These are phyloP conservation scores for Nanorana parkeri DNA, from an alignment of 2,113 vertebrate species.

Conservation along the genomic window DNA sequence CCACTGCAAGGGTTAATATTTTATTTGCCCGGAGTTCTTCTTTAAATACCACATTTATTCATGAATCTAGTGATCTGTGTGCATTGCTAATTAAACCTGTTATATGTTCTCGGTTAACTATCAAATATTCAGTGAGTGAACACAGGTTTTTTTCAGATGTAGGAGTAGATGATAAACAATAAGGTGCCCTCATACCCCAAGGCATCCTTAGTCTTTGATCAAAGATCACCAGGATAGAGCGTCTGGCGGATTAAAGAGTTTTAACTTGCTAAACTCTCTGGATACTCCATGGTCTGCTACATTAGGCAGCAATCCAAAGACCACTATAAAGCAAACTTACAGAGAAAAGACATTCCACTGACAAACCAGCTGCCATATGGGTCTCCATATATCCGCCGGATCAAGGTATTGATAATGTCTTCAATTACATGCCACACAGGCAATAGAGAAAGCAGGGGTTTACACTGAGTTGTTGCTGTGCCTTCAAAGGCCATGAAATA, in stretches of 20 bases:
- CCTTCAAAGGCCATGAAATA: constrained; percentile 6
- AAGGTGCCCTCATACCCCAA: constrained; percentile 25
- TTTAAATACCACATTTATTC: too few relatives aligned
- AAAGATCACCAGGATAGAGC: constrained; percentile 40
- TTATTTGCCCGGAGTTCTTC: too few relatives aligned
- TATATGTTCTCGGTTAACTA: too few relatives aligned
- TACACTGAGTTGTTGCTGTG: neutral
- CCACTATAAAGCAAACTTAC: constrained; percentile 38
- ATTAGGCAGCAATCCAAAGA: constrained; percentile 49
- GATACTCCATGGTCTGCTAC: constrained; percentile 37
- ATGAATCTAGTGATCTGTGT: too few relatives aligned
- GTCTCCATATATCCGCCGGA: constrained; percentile 21
- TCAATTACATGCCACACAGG: neutral
- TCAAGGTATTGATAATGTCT: constrained; percentile 31
- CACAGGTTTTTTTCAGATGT: constrained; percentile 9
- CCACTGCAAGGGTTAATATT: too few relatives aligned
- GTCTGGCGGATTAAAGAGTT: constrained; percentile 45
- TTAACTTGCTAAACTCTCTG: constrained; percentile 44
- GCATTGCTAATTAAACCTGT: too few relatives aligned
- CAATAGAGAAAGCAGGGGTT: constrained; percentile 3
- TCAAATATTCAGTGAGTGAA: neutral
- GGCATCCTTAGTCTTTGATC: constrained; percentile 44
- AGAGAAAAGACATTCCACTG: constrained; percentile 16
- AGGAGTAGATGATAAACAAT: constrained; percentile 46
- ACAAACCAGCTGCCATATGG: neutral